Percentiles rank a stretch among this genome's conserved stretches.
These are phyloP conservation scores for Cygnus olor DNA, from an alignment of 2,797 vertebrate genomes.

Conservation along the genomic window DNA sequence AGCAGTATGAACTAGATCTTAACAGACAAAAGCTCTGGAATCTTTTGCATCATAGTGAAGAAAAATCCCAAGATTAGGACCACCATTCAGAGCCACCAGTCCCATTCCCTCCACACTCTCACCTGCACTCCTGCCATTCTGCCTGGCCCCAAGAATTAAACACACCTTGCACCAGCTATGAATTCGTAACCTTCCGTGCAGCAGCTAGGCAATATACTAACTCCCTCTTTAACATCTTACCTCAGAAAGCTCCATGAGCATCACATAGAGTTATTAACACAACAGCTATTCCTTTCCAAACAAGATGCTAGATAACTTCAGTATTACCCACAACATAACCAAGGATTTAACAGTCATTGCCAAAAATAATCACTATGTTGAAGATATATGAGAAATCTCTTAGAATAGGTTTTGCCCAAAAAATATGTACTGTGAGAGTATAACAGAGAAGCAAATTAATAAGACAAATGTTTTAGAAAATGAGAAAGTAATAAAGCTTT, in stretches of 20 bases:
- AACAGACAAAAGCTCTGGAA: background rate
- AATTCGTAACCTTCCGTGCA: background rate
- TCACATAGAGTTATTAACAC: background rate
- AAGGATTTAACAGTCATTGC: background rate
- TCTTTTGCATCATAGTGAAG: background rate
- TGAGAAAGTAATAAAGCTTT: conserved; percentile 8
- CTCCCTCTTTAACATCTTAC: background rate
- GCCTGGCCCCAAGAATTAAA: background rate
- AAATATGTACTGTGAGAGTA: background rate
- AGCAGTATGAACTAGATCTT: background rate
- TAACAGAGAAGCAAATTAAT: conserved; percentile 47
- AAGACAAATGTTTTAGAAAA: conserved; percentile 22
- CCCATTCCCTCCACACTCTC: background rate
- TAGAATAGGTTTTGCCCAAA: background rate
- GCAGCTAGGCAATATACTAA: background rate
- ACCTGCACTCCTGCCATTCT: background rate
- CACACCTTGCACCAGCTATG: fast-evolving
- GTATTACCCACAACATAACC: background rate
- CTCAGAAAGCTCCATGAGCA: background rate
- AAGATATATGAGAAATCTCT: background rate
- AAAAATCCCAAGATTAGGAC: background rate
- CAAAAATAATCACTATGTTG: background rate
- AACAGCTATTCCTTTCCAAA: background rate
- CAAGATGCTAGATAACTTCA: background rate
- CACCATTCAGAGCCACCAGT: background rate